These are phyloP conservation scores for Temnothorax unifasciatus DNA, from an alignment of 2,888 invertebrate genomes.

Conservation along the genomic window DNA sequence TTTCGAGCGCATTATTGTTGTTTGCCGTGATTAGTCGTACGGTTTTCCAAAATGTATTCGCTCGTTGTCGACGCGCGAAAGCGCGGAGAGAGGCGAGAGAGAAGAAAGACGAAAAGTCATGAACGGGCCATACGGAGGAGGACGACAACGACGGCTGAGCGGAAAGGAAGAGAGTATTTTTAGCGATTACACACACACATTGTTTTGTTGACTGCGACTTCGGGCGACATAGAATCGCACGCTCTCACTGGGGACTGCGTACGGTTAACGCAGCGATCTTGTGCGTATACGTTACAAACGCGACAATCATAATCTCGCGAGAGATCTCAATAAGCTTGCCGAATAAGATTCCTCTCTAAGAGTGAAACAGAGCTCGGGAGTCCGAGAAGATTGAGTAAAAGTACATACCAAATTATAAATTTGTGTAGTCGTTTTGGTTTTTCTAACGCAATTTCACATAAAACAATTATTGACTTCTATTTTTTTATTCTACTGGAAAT, in stretches of 20 bases:
- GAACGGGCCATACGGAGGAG: conserved; percentile 66
- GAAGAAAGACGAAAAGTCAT: conserved; percentile 70
- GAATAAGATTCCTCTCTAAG: not conserved
- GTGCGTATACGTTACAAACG: conserved; percentile 26
- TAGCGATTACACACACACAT: conserved; percentile 83
- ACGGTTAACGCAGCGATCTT: conserved; percentile 44
- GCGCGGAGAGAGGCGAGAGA: conserved; percentile 48
- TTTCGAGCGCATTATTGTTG: not conserved
- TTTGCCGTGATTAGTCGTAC: conserved; percentile 31
- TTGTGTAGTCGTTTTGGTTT: too few species aligned
- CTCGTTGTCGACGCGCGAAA: conserved; percentile 50
- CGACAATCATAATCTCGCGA: conserved; percentile 18
- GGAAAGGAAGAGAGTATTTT: conserved; percentile 83
- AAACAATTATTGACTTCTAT: not conserved
- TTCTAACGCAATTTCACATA: not conserved
- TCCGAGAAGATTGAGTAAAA: not conserved
- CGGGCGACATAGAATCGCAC: conserved; percentile 81
- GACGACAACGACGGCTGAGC: conserved; percentile 70
- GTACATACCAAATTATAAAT: not conserved
- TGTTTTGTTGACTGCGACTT: conserved; percentile 81
- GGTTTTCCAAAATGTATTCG: conserved; percentile 32
- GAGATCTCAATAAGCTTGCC: not conserved
- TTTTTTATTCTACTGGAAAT: not conserved
- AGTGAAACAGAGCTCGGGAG: not conserved
- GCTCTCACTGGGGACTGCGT: conserved; percentile 54